Evolutionary conservation across 1,140 invertebrate species (phyloP).

Genomic region (Drosophila auraria): DNA sequence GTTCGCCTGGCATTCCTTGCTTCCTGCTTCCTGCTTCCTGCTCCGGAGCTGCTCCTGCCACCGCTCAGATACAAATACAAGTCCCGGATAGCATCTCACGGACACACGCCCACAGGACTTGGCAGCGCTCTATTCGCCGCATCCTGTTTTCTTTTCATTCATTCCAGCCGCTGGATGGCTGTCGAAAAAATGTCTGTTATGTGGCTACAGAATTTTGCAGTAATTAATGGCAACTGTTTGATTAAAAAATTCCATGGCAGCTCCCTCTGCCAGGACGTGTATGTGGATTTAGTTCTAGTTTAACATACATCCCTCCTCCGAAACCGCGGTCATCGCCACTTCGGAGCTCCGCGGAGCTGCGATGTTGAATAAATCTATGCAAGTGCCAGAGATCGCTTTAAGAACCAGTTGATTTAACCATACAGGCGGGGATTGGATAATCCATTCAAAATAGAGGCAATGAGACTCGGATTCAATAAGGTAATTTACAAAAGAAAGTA

Average conservation of each 20-base stretch:
- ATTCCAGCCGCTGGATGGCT: conserved; percentile 55
- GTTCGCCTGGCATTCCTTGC: conserved; percentile 54
- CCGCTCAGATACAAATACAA: conserved; percentile 2
- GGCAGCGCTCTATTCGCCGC: conserved; percentile 50
- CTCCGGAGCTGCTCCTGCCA: neutral
- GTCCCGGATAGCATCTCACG: conserved; percentile 14
- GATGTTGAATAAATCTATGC: conserved; percentile 58
- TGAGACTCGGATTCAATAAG: too few relatives aligned
- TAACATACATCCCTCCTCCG: conserved; percentile 2
- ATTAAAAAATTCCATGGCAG: conserved; percentile 79
- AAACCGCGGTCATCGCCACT: conserved; percentile 1
- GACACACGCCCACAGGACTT: conserved; percentile 29
- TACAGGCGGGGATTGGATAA: neutral
- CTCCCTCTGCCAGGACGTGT: conserved; percentile 15
- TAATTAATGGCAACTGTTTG: conserved; percentile 84
- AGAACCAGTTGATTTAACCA: neutral
- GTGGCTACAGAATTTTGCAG: conserved; percentile 82
- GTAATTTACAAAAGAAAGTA: too few relatives aligned
- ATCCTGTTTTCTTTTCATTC: conserved; percentile 72
- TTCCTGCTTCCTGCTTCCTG: neutral
- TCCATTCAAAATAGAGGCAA: too few relatives aligned
- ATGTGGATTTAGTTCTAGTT: conserved; percentile 32
- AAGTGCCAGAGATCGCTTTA: conserved; percentile 56
- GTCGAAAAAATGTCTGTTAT: conserved; percentile 82
- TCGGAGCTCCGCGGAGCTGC: neutral